Conservation (phyloP, 2,113 vertebrate genomes). For the Prionailurus viverrinus region DNA sequence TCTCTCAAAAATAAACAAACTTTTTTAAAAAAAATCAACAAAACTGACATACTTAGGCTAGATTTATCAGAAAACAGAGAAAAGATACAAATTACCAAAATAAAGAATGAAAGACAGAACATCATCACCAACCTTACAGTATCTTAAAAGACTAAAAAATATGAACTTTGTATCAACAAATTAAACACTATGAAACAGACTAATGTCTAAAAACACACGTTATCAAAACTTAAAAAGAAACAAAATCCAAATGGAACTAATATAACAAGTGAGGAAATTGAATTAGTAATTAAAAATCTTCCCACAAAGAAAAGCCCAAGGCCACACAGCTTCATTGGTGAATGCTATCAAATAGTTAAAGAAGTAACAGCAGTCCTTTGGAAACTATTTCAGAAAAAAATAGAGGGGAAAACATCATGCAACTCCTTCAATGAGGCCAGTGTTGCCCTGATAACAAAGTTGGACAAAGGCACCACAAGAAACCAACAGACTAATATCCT, state of each 20-base stretch:
- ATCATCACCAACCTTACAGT: not conserved
- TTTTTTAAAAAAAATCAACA: not conserved
- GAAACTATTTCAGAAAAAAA: constrained; percentile 1
- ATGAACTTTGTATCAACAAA: not conserved
- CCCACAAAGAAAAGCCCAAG: not conserved
- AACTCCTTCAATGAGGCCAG: not conserved
- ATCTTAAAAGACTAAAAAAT: not conserved
- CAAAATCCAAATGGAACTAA: not conserved
- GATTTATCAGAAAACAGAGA: not conserved
- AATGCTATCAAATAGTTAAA: not conserved
- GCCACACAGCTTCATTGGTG: not conserved
- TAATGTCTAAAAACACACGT: not conserved
- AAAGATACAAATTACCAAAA: not conserved
- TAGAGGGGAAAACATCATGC: not conserved
- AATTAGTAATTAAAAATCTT: not conserved
- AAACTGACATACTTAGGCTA: not conserved
- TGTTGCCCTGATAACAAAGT: not conserved
- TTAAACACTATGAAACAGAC: not conserved
- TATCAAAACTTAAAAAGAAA: not conserved
- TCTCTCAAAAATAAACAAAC: too few relatives aligned
- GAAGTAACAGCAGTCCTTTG: not conserved
- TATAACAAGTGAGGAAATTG: not conserved
- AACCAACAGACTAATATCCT: not conserved
- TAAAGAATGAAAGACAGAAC: not conserved
- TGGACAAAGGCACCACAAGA: not conserved